Evolutionary conservation across 1,140 invertebrate genomes (phyloP), one percentile per base, ranked within the genome.

Genomic region (Paramacrobiotus metropolitanus): DNA sequence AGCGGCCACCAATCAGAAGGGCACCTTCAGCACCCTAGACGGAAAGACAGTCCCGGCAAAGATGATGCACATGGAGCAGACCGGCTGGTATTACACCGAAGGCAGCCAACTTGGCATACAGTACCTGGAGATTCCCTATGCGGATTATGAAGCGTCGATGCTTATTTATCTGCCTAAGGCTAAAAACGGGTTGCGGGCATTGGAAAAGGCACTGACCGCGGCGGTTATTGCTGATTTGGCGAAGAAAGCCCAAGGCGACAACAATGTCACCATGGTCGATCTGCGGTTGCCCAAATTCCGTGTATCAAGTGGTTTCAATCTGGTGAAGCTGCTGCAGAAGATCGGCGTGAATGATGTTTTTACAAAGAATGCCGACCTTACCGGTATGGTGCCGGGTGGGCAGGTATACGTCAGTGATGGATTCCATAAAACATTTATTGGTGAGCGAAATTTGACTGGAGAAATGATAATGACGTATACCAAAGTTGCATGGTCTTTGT

Each of bases 41-140:
- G n/a, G n/a, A 9, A 9, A 40, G 34, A 40, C 34, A n/a, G n/a
- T 9, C 9, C 34, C 9, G 34, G 34, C n/a, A 9, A 9, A 9
- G 34, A 9, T 40, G 34, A 40, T 40, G 34, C 9, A 9, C 9
- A 9, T 40, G 9, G n/a, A 9, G n/a, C 34, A n/a, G n/a, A n/a
- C n/a, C n/a, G n/a, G 34, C 9, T n/a, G 9, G 34, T n/a, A 9
- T 9, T 40, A 40, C 34, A n/a, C 34, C 9, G 9, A 40, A n/a
- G 9, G 79, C 62, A 68, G 75, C 0, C 71, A 73, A 2, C 68
- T 85, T 18, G 77, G 82, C 63, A 77, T 79, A 2, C 9, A 9
- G 34, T 75, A 81, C 64, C 76, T 81, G 1, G 67, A 87, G 2
- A 81, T 87, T 71, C 67, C 88, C 59, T 82, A 83, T 0, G 88